A percentile compares a stretch with the other conserved stretches of the same genome.
Evolutionary conservation across 2,113 vertebrate genomes (phyloP).

Genomic region (Trichechus manatus): DNA sequence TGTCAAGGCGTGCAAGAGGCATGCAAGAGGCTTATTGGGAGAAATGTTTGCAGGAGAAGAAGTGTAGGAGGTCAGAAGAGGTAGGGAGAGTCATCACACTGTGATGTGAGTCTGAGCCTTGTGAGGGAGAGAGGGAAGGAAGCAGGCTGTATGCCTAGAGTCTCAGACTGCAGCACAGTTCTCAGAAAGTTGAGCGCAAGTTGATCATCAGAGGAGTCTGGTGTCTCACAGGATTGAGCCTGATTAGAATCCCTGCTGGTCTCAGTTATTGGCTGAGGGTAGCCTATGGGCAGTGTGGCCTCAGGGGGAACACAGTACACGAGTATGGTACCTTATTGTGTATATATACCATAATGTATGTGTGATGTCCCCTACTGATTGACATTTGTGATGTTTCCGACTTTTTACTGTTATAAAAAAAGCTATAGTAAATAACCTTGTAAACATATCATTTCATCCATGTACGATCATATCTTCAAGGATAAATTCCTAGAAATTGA

Average conservation of each 20-base stretch:
- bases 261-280: not conserved
- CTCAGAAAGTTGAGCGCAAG: not conserved
- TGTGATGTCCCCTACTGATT: not conserved
- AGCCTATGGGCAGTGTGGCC: not conserved
- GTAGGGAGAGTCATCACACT: not conserved
- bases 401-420: conserved; percentile 25
- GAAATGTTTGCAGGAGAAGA: not conserved
- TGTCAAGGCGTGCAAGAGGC: not conserved
- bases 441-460: not conserved
- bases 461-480: not conserved
- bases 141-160: not conserved
- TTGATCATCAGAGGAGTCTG: not conserved
- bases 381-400: not conserved
- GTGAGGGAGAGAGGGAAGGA: not conserved
- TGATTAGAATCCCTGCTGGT: not conserved
- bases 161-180: not conserved
- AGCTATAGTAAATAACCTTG: not conserved
- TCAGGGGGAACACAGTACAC: not conserved
- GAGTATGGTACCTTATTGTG: not conserved
- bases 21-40: not conserved
- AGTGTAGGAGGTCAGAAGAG: not conserved
- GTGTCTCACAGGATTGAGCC: not conserved
- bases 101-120: not conserved
- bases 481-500: conserved; percentile 9
- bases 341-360: not conserved